Conservation (phyloP, 2,888 invertebrate species). For the Lagria hirta region DNA sequence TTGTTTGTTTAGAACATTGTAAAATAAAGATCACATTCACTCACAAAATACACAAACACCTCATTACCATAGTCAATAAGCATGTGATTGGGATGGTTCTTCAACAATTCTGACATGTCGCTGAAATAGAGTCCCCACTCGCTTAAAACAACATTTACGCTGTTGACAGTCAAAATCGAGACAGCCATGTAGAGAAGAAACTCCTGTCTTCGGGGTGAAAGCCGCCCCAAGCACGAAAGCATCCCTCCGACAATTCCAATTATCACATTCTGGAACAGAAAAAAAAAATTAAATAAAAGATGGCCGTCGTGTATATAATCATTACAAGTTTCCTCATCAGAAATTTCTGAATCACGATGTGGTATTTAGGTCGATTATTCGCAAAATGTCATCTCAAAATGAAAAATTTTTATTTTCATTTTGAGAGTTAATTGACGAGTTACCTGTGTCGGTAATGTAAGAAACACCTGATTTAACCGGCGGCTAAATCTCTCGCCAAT, state of each 20-base stretch:
- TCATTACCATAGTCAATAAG: slow-evolving; percentile 51
- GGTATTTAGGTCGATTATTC: too few relatives aligned
- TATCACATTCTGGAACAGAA: slow-evolving; percentile 54
- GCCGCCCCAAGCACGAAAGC: slow-evolving; percentile 54
- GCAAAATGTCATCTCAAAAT: too few relatives aligned
- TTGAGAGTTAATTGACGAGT: too few relatives aligned
- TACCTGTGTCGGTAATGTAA: too few relatives aligned
- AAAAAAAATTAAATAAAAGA: too few relatives aligned
- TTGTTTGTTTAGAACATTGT: too few relatives aligned
- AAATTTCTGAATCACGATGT: too few relatives aligned
- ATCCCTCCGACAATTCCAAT: slow-evolving; percentile 56
- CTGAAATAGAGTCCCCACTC: slow-evolving; percentile 55
- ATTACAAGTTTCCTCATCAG: too few relatives aligned
- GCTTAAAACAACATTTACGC: slow-evolving; percentile 57
- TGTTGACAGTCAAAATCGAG: slow-evolving; percentile 58
- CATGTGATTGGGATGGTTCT: slow-evolving; percentile 47
- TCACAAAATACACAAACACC: slow-evolving; percentile 6
- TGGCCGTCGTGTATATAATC: too few relatives aligned
- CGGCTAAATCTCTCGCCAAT: too few relatives aligned
- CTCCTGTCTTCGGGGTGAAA: slow-evolving; percentile 54
- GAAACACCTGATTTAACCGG: too few relatives aligned
- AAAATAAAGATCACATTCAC: slow-evolving; percentile 22
- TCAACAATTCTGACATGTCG: slow-evolving; percentile 44
- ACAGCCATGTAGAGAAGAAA: slow-evolving; percentile 56
- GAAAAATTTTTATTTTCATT: too few relatives aligned